Percentiles rank a stretch among this genome's conserved stretches.
Conservation (phyloP, 2,888 invertebrate genomes). For the Argyresthia goedartella region DNA sequence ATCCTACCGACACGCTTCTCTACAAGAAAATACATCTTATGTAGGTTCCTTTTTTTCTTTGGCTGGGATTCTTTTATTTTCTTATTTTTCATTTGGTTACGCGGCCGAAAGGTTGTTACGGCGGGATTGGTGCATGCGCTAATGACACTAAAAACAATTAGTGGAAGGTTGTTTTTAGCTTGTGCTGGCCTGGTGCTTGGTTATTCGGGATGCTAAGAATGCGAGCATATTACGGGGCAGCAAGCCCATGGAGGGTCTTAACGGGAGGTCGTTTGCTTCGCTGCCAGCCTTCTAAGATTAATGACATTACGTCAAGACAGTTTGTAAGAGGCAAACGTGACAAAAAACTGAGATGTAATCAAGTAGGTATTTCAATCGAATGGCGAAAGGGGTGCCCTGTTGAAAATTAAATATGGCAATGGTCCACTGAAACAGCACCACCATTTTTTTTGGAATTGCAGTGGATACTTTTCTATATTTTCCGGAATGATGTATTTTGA, state of each 20-base stretch:
- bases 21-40: conserved; percentile 61
- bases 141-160: conserved; percentile 58
- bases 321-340: conserved; percentile 56
- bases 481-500: too few relatives aligned
- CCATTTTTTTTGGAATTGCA: too few relatives aligned
- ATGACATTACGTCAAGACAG: conserved; percentile 60
- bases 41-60: conserved; percentile 52
- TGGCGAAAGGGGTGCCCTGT: too few relatives aligned
- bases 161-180: conserved; percentile 54
- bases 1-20: conserved; percentile 59
- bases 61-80: conserved; percentile 53
- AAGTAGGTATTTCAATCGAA: conserved; percentile 16
- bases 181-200: conserved; percentile 43
- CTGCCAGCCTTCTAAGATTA: conserved; percentile 64
- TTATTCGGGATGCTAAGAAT: conserved; percentile 38
- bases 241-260: conserved; percentile 60
- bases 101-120: conserved; percentile 36
- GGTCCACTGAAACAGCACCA: too few relatives aligned
- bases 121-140: conserved; percentile 32
- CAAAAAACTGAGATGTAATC: conserved; percentile 50
- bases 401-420: too few relatives aligned
- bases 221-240: conserved; percentile 57
- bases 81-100: conserved; percentile 40
- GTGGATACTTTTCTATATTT: too few relatives aligned
- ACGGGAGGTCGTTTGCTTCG: conserved; percentile 66